These are phyloP conservation scores for Dione vanillae DNA, from an alignment of 2,888 invertebrate species.

Conservation along the genomic window DNA sequence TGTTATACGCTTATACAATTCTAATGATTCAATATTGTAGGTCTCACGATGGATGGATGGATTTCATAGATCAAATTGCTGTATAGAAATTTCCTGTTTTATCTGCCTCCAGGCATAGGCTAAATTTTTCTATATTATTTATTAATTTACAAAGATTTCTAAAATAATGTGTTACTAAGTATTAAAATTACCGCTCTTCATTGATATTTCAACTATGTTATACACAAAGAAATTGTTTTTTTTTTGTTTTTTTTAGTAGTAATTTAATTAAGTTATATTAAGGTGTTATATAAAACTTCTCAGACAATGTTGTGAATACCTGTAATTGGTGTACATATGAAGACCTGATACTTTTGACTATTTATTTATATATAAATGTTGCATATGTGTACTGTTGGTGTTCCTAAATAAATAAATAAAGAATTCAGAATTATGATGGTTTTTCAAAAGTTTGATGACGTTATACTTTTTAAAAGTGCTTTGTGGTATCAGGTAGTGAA, in stretches of 20 bases:
- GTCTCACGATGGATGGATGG: slow-evolving; percentile 10
- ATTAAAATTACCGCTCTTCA: neutral
- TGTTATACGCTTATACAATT: neutral
- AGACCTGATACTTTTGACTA: too few relatives aligned
- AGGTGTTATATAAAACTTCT: too few relatives aligned
- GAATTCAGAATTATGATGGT: slow-evolving; percentile 2
- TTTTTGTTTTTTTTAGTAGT: too few relatives aligned
- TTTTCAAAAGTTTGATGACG: slow-evolving; percentile 5
- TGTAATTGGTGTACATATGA: too few relatives aligned
- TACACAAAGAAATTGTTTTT: too few relatives aligned
- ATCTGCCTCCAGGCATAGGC: neutral
- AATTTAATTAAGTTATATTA: too few relatives aligned
- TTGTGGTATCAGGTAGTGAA: slow-evolving; percentile 20
- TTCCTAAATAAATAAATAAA: too few relatives aligned
- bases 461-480: slow-evolving; percentile 13
- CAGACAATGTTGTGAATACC: too few relatives aligned
- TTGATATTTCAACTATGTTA: slow-evolving; percentile 2
- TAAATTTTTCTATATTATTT: too few relatives aligned
- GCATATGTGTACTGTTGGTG: too few relatives aligned
- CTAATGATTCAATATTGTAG: neutral
- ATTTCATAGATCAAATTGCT: slow-evolving; percentile 11
- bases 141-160: neutral
- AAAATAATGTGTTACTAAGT: neutral
- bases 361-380: too few relatives aligned
- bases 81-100: neutral